Conservation (phyloP, 2,888 invertebrate species). For the Platerodrilus igneus region DNA sequence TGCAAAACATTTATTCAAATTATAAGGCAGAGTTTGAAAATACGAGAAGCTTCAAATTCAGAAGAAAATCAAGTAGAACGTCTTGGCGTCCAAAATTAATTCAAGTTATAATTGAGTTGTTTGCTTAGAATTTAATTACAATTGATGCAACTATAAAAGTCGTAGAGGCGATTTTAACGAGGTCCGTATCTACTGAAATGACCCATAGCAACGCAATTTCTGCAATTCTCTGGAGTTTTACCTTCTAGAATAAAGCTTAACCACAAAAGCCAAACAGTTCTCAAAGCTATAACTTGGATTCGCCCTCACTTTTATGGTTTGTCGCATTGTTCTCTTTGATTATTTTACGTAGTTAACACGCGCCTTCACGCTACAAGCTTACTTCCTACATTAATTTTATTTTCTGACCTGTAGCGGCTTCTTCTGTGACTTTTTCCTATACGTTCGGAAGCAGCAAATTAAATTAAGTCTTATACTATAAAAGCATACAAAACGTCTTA, state of each 20-base stretch:
- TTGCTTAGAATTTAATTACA: constrained; percentile 21
- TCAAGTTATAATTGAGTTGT: constrained; percentile 14
- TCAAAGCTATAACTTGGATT: constrained; percentile 23
- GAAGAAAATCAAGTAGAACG: not conserved
- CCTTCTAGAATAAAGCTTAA: constrained; percentile 22
- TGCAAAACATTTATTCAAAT: too few relatives aligned
- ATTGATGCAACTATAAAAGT: constrained; percentile 22
- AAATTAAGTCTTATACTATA: too few relatives aligned
- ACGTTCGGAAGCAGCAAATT: too few relatives aligned
- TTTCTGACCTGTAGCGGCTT: too few relatives aligned
- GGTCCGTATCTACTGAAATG: constrained; percentile 31
- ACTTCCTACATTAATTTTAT: constrained; percentile 16
- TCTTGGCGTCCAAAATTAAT: constrained; percentile 13
- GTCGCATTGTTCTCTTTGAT: constrained; percentile 23
- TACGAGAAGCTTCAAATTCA: not conserved
- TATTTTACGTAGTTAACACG: constrained; percentile 20
- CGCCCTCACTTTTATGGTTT: constrained; percentile 22
- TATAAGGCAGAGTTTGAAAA: too few relatives aligned
- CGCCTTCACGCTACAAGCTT: constrained; percentile 10
- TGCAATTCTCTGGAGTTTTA: constrained; percentile 28
- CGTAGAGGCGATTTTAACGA: constrained; percentile 28
- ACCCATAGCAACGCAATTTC: constrained; percentile 34
- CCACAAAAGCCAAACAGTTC: constrained; percentile 23
- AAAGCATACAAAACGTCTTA: too few relatives aligned
- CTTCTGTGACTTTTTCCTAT: too few relatives aligned